Evolutionary conservation across 2,888 invertebrate genomes (phyloP).

Genomic region (Polymixis lichenea): DNA sequence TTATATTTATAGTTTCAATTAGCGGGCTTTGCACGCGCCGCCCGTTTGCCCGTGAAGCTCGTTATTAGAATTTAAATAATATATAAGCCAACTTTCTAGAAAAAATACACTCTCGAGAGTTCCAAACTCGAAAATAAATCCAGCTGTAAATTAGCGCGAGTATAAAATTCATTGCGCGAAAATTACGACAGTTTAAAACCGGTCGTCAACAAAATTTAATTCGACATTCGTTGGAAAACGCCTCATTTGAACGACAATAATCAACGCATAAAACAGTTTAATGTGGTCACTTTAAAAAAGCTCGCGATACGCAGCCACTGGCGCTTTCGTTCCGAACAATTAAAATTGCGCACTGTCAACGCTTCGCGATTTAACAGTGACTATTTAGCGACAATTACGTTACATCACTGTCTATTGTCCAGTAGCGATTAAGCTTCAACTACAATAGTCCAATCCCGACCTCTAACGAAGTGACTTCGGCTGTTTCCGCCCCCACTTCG

Average conservation of each 20-base stretch:
- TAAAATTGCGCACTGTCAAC: constrained; percentile 81
- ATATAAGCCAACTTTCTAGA: constrained; percentile 67
- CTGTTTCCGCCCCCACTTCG: constrained; percentile 84
- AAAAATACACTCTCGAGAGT: constrained; percentile 58
- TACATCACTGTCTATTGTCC: constrained; percentile 88
- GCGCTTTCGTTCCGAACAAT: constrained; percentile 70
- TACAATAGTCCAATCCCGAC: constrained; percentile 87
- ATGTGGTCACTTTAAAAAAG: constrained; percentile 79
- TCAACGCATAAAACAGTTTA: constrained; percentile 83
- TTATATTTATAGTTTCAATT: constrained; percentile 90
- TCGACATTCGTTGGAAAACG: constrained; percentile 80
- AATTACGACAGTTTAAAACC: constrained; percentile 82
- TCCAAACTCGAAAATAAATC: constrained; percentile 67
- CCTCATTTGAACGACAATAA: constrained; percentile 83
- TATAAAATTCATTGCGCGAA: constrained; percentile 82
- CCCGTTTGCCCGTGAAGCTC: constrained; percentile 71
- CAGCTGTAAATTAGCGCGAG: constrained; percentile 76
- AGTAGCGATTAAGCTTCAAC: constrained; percentile 82
- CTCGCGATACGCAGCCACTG: constrained; percentile 66
- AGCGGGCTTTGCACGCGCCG: constrained; percentile 82
- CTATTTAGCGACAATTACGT: constrained; percentile 88
- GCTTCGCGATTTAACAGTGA: constrained; percentile 78
- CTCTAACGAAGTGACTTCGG: constrained; percentile 89
- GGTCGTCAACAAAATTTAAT: constrained; percentile 84
- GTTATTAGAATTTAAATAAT: constrained; percentile 75